Base-by-base conservation (phyloP, 2,113 vertebrate species). In the Embiotoca jacksoni region DNA sequence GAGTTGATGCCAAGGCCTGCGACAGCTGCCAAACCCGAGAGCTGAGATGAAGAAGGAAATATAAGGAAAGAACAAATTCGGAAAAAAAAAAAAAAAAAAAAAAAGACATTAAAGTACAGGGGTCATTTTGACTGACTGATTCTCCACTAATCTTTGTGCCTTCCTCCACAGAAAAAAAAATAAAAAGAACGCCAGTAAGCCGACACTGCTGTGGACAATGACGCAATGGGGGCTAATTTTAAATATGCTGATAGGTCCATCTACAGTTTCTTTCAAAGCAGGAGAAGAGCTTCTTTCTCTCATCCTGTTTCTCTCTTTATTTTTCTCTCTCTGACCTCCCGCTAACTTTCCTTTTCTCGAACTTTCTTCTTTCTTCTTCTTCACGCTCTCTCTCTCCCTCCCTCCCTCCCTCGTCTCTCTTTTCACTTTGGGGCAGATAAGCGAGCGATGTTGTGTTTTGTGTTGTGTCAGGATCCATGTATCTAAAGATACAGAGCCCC, bases 241-340 rank as follows among this genome's bases (percentile, higher is more conserved):
- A 92, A 90, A 81, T 67, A 41, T 77, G 75, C 75, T 72, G 78
- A 90, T 69, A 80, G 57, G 73, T 78, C 66, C 49, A 75, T 81
- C 73, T 77, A 75, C 61, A 41, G 44, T 71, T 73, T 75, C 61
- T 46, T 67, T 72, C 54, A 69, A 66, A 75, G 66, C 66, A 54
- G 46, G 37, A 72, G 37, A 80, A 46, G 60, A 58, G 53, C 47
- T 33, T 41, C 53, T 67, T 46, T 46, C 63, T 74, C 52, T 53
- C 50, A 41, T 70, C 5, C 41, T 0, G 5, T 31, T 56, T 55
- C 55, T 56, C 53, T 58, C 41, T 39, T 65, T 7, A 35, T 9
- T 39, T 31, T 46, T 56, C 32, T 49, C 37, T n/a, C 37, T 30
- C 5, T 30, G n/a, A 13, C 32, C 46, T 44, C n/a, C 7, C 37